Evolutionary conservation across 2,113 vertebrate species (phyloP), one percentile per base, ranked within the genome.

Genomic region (Vidua macroura): DNA sequence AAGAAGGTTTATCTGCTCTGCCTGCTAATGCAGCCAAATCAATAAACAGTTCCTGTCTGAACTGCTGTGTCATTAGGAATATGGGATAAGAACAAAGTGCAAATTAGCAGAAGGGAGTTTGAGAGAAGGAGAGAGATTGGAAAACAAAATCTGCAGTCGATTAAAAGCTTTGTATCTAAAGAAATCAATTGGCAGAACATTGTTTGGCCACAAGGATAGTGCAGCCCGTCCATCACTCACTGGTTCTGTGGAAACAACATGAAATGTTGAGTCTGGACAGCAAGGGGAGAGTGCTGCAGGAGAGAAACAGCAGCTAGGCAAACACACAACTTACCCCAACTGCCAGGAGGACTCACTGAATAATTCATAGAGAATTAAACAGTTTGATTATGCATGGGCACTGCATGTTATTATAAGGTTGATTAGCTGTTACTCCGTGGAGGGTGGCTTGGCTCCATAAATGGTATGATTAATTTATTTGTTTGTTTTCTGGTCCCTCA

Each of bases 41-140:
- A 80, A 93, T 97, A 94, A 94, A 90, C 20, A 91, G 74, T 83
- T 96, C 89, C 92, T 94, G 80, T 63, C 89, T 63, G n/a, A 94
- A 96, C 89, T 91, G 92, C 96, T 96, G 89, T 69, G 92, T 96
- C 96, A 96, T 94, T 95, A 91, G 91, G 89, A 97, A 96, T 95
- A 95, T 64, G 30, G n/a, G 88, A 96, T 84, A 84, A 84, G 73
- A 95, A 92, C 55, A 75, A 86, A 80, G 52, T 73, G 56, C 70
- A 91, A 87, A 97, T 88, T 88, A 92, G 43, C 64, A 83, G 69
- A 83, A 82, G 11, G 24, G 31, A 81, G 74, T 46, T 64, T 31
- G 46, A 93, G 77, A 93, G 80, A 63, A 90, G 85, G 66, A 83
- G 66, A 76, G 75, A 64, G 48, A 37, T 19, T 70, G 66, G 70